Evolutionary conservation across 2,888 invertebrate species (phyloP).

Genomic region (Lepidochitona cinerea): DNA sequence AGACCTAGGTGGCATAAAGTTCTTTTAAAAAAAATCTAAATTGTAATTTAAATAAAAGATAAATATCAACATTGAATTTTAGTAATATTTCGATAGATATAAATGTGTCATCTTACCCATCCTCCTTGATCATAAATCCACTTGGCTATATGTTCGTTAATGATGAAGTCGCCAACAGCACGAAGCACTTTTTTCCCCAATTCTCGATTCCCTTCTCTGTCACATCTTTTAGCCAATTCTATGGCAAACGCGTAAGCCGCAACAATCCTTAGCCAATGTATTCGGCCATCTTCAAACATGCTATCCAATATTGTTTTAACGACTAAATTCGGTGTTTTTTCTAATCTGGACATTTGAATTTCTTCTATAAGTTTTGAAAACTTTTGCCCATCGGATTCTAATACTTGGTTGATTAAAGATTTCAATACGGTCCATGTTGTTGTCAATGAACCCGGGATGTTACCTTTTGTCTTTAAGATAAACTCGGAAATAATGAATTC

Average conservation of each 20-base stretch:
- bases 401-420: constrained; percentile 61
- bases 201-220: no score
- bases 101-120: constrained; percentile 70
- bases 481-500: constrained; percentile 52
- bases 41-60: no score
- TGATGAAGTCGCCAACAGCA: constrained; percentile 65
- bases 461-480: constrained; percentile 39
- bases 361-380: constrained; percentile 41
- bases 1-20: no score
- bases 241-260: constrained; percentile 66
- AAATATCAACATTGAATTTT: no score
- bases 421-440: constrained; percentile 63
- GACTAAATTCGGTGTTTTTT: constrained; percentile 53
- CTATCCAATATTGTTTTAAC: constrained; percentile 59
- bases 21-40: no score
- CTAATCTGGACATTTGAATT: constrained; percentile 62
- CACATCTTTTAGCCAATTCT: constrained; percentile 46
- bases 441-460: constrained; percentile 34
- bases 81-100: no score
- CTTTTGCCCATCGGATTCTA: constrained; percentile 27
- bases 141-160: constrained; percentile 50
- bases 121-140: constrained; percentile 67
- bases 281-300: constrained; percentile 66
- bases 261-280: constrained; percentile 68
- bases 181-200: constrained; percentile 46